Percentiles rank a stretch among this genome's conserved stretches.
Conservation (phyloP, 1,140 invertebrate genomes). For the Schlechtendalia chinensis region DNA sequence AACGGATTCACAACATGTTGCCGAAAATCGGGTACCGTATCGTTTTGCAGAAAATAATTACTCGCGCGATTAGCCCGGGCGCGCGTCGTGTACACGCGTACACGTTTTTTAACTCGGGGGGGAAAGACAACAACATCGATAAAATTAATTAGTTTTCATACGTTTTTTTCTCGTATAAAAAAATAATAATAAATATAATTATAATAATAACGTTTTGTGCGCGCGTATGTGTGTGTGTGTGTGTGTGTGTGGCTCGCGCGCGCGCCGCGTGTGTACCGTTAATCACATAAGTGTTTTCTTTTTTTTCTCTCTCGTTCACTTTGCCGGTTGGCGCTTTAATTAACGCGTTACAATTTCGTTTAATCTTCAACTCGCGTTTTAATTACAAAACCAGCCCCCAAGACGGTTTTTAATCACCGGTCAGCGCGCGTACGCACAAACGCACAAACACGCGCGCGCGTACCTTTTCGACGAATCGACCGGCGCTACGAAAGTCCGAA, state of each 20-base stretch:
- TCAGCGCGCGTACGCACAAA: slow-evolving; percentile 6
- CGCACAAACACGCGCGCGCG: not conserved
- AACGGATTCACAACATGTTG: not conserved
- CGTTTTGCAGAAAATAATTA: slow-evolving; percentile 26
- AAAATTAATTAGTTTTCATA: slow-evolving; percentile 30
- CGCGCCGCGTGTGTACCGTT: too few species aligned
- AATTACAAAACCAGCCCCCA: slow-evolving; percentile 43
- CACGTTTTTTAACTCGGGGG: not conserved
- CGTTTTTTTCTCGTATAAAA: slow-evolving; percentile 2
- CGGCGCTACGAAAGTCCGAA: too few species aligned
- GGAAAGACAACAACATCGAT: not conserved
- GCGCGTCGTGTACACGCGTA: not conserved
- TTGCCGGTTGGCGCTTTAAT: slow-evolving; percentile 7
- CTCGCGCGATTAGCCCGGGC: not conserved
- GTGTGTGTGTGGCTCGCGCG: too few species aligned
- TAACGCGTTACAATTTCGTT: slow-evolving; percentile 27
- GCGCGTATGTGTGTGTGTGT: not conserved
- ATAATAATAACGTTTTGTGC: not conserved
- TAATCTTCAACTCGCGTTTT: slow-evolving; percentile 31
- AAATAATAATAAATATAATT: slow-evolving; percentile 4
- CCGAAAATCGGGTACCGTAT: not conserved
- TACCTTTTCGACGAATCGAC: slow-evolving; percentile 12
- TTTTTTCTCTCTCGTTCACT: slow-evolving; percentile 26
- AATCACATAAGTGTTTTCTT: slow-evolving; percentile 32
- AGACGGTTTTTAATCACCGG: slow-evolving; percentile 40